Base-by-base conservation (phyloP, 2,113 vertebrate species). In the Atlantisia rogersi region DNA sequence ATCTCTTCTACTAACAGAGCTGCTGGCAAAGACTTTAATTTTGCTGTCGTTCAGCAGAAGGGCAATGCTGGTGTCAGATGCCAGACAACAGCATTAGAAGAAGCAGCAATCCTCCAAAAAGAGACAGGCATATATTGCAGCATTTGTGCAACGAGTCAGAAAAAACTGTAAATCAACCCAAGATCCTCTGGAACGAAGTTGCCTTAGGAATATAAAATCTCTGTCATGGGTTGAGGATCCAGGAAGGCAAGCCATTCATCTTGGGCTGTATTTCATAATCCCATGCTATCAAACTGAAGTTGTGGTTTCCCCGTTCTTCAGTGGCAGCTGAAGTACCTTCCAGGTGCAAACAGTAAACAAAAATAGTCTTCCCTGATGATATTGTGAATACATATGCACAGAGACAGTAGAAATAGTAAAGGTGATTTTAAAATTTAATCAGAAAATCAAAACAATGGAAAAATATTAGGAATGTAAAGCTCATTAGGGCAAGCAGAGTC, bases 341-440 rank as follows among this genome's bases (percentile, higher is more conserved):
- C 48, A 75, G 31, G 74, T 31, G 17, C 12, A 76, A 91, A 62
- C 0, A 58, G 10, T 16, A 94, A 94, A 71, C 14, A 2, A 62
- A 88, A 93, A 65, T 5, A 0, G 17, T 50, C 56, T 73, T 86
- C 40, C 21, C 29, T 75, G 25, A 35, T 50, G n/a, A 55, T 28
- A 59, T 20, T 40, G 11, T 56, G 35, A 86, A 84, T 32, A 87
- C 18, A 78, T 46, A 59, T 20, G 53, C 31, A 90, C 42, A 92
- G 40, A 92, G 85, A 82, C 65, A 12, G 46, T 22, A 59, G 70
- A 62, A 93, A 87, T 78, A 88, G 83, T 88, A 94, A 88, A 84
- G 65, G 62, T 70, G 73, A 63, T 13, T 89, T 95, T 93, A 53
- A 88, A 93, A 94, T 96, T 96, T 97, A 94, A 93, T 96, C 62